phyloP scores from a whole-genome alignment of 2,797 vertebrate genomes.

The Podarcis siculus region DNA sequence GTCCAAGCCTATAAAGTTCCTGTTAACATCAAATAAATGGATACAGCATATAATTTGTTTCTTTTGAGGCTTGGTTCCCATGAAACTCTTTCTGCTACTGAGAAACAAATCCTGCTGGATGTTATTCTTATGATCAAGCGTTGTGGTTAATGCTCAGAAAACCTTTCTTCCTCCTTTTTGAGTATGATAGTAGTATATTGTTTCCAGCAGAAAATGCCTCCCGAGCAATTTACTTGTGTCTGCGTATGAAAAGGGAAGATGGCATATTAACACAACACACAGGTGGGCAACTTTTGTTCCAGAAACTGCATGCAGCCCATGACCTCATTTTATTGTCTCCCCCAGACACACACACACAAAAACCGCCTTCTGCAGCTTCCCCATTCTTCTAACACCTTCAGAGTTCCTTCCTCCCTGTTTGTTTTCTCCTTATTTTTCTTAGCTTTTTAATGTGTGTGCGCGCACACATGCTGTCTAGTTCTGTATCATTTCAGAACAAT shows the following conservation, averaged over 20 bases:
- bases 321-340: too few species aligned
- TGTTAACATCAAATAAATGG: slow-evolving; percentile 10
- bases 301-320: too few species aligned
- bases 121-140: not conserved
- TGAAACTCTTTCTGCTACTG: not conserved
- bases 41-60: slow-evolving; percentile 18
- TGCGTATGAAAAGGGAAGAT: not conserved
- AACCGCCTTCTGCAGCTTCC: not conserved
- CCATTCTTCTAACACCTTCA: not conserved
- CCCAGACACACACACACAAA: not conserved
- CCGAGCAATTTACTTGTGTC: not conserved
- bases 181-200: not conserved
- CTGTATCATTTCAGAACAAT: not conserved
- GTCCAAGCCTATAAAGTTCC: not conserved
- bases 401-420: not conserved
- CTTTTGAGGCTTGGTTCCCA: slow-evolving; percentile 24
- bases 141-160: not conserved
- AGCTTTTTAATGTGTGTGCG: not conserved
- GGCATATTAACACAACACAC: too few species aligned
- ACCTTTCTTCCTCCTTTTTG: not conserved
- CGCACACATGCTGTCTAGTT: not conserved
- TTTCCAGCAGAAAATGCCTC: not conserved
- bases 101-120: not conserved
- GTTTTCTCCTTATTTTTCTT: not conserved
- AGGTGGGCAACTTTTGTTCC: too few species aligned